Evolutionary conservation across 2,797 vertebrate genomes (phyloP), one percentile per base, ranked within the genome.

Genomic region (Loriculus beryllinus): DNA sequence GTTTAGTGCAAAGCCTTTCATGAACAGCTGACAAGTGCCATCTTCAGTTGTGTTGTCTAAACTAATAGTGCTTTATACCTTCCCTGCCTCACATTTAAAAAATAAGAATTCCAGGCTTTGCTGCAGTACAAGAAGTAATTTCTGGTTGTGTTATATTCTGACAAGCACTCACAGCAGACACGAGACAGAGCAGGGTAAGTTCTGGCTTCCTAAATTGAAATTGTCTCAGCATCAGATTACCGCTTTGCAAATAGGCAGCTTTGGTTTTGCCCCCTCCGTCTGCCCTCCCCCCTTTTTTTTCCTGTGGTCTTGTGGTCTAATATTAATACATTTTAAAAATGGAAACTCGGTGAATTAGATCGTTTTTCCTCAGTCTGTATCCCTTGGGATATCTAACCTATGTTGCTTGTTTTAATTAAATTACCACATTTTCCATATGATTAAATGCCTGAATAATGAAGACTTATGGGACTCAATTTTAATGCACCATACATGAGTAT

Each of bases 371-470:
- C 51, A 18, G 72, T 96, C 95, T 93, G 60, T 91, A 79, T 96
- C 95, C 94, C 72, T 82, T 69, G 95, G 84, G 97, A 93, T 88
- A 78, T 37, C 88, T 95, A 97, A 96, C 93, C 92, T 96, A 62
- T 86, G 91, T 96, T 97, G 82, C 94, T 95, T 97, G 81, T 97
- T 97, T 98, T 97, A 98, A 98, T 98, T 98, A 98, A 97, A 97
- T 97, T 96, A 98, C 97, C 96, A 97, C 96, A 97, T 97, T 98
- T 97, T 97, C 97, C 96, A 82, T 97, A 86, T 97, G 97, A 98
- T 98, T 97, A 98, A 97, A 97, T 92, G 95, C 84, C 75, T 86
- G 87, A 96, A 96, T 97, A 97, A 98, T 97, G 96, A 97, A 97
- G 96, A 97, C 94, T 97, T 97, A 84, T 76, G 96, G 94, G 95